Base-by-base conservation (phyloP, 2,113 vertebrate genomes). In the Psittacula cyanocephala region DNA sequence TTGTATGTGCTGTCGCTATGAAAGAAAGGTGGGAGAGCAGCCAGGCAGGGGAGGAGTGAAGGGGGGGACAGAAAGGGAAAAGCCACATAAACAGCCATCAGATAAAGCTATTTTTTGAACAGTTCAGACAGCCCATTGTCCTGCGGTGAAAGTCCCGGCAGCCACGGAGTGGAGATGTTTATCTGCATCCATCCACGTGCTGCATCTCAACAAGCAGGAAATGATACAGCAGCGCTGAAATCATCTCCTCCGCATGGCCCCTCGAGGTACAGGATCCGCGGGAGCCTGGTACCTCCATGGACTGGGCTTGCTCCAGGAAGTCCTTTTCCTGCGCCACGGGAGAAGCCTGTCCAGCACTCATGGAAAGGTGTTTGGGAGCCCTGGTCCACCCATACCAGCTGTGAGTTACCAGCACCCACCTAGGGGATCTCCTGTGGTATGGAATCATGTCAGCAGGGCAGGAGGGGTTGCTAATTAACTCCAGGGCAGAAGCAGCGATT, bases 371-470 rank as follows among this genome's bases (percentile, higher is more conserved):
- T 33, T 71, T 44, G 31, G 49, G 55, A 80, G 50, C 47, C 22
- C 18, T 3, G 3, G 23, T 35, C 57, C 37, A 33, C 13, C 35
- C 6, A 2, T 2, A 18, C 7, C 0, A 0, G 17, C 22, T 28
- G 25, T 3, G 1, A 24, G 63, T 11, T 10, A 41, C 59, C 37
- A n/a, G 52, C 63, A 14, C 33, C 29, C 37, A 31, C 17, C 28
- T 8, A 2, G 72, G 33, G 17, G 10, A 4, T 59, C 33, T 39
- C 29, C 28, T 31, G 6, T 3, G 22, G 39, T 13, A 1, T 4
- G 17, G 28, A 16, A 75, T 27, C 37, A 7, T 70, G 44, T 44
- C 2, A 28, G 37, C 50, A 44, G 49, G 75, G 13, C 68, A 35
- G 27, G 63, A 8, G 12, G 6, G 0, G 33, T 60, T 43, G 41